Evolutionary conservation across 2,888 invertebrate genomes (phyloP).

Genomic region (Sicus ferrugineus): DNA sequence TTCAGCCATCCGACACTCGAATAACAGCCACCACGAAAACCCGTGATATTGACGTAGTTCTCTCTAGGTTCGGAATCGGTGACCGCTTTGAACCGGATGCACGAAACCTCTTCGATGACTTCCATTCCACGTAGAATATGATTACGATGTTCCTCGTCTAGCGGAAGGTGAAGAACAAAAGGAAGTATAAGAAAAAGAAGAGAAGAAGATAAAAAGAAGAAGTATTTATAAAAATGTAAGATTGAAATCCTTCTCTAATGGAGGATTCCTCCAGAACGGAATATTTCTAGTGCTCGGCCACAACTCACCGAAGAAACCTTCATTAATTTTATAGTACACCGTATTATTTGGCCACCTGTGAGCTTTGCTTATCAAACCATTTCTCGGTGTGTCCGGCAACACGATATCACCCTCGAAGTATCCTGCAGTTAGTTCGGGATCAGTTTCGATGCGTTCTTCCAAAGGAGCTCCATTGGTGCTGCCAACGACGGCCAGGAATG

Average conservation of each 20-base stretch:
- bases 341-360: constrained; percentile 72
- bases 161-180: no score
- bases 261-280: no score
- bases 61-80: constrained; percentile 60
- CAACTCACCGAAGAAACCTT: background rate
- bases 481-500: constrained; percentile 10
- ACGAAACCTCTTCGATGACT: constrained; percentile 76
- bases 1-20: constrained; percentile 74
- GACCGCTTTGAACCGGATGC: constrained; percentile 74
- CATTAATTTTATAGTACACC: constrained; percentile 72
- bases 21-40: constrained; percentile 72
- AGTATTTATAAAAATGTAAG: background rate
- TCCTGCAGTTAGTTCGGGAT: constrained; percentile 79
- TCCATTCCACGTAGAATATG: constrained; percentile 74
- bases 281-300: background rate
- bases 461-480: constrained; percentile 21
- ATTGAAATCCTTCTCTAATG: background rate
- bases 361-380: constrained; percentile 68
- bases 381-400: constrained; percentile 67
- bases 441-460: constrained; percentile 52
- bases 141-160: constrained; percentile 67
- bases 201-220: background rate
- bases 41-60: constrained; percentile 52
- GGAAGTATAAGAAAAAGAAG: background rate
- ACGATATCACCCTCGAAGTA: constrained; percentile 80